Conservation (phyloP, 2,113 vertebrate species). For the Elephantulus edwardii region DNA sequence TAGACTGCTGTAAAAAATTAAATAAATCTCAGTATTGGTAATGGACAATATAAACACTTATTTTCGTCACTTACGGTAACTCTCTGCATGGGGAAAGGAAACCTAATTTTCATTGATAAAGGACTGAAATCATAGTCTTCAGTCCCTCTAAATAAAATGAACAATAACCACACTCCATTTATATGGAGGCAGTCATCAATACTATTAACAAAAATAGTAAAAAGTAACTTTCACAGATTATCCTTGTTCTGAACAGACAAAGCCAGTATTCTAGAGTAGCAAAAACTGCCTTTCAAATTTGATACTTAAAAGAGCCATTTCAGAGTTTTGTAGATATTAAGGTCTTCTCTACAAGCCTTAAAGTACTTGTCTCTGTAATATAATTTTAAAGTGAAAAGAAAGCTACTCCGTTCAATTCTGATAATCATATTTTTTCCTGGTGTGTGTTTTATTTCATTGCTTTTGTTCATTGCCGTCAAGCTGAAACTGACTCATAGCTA, state of each 20-base stretch:
- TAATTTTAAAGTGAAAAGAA: background rate
- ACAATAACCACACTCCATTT: background rate
- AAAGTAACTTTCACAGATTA: background rate
- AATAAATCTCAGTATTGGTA: background rate
- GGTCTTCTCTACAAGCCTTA: background rate
- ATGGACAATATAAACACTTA: background rate
- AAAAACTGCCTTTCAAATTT: constrained; percentile 5
- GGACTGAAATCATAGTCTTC: background rate
- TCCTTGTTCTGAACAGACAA: constrained; percentile 25
- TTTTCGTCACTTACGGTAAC: background rate
- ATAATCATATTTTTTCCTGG: no score
- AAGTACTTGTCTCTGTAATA: constrained; percentile 27
- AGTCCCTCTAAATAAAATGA: background rate
- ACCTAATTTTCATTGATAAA: background rate
- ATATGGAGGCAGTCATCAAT: background rate
- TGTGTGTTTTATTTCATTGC: no score
- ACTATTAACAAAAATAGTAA: background rate
- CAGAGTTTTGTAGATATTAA: background rate
- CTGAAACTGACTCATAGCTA: no score
- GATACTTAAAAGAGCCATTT: background rate
- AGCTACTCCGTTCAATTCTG: background rate
- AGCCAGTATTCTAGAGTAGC: background rate
- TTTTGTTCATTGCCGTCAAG: no score
- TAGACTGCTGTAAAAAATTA: background rate
- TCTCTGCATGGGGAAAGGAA: background rate